Percentiles rank a stretch among this genome's conserved stretches.
These are phyloP conservation scores for Spea multiplicata DNA, from an alignment of 2,113 vertebrate genomes.

Conservation along the genomic window DNA sequence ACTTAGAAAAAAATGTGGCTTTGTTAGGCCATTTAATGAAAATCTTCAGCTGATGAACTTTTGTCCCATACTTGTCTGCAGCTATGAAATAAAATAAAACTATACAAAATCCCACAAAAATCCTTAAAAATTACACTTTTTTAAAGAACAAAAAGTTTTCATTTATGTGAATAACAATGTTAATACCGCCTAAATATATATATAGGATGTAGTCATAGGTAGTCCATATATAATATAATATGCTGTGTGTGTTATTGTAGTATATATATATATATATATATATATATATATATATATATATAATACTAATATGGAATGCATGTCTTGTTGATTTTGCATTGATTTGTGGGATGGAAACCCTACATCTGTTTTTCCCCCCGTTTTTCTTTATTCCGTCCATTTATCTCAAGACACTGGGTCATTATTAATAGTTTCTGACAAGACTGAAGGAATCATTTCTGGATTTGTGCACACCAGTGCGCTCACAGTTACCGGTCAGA, in stretches of 20 bases:
- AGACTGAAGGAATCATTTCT: slow-evolving; percentile 29
- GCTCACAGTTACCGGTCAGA: slow-evolving; percentile 3
- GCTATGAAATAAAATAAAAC: slow-evolving; percentile 33
- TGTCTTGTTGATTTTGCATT: too few species aligned
- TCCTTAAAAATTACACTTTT: too few species aligned
- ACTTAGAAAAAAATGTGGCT: slow-evolving; percentile 48
- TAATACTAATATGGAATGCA: too few species aligned
- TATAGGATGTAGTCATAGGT: too few species aligned
- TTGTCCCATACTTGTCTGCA: background rate
- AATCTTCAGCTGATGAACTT: slow-evolving; percentile 4
- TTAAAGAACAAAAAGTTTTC: too few species aligned
- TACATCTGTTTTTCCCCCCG: slow-evolving; percentile 21
- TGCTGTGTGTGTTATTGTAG: too few species aligned
- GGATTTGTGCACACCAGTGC: slow-evolving; percentile 29
- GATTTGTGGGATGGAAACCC: slow-evolving; percentile 2
- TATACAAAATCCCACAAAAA: background rate
- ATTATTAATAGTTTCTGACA: slow-evolving; percentile 40
- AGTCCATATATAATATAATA: too few species aligned
- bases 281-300: too few species aligned
- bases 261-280: too few species aligned
- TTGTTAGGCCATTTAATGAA: slow-evolving; percentile 20
- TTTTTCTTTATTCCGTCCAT: slow-evolving; percentile 22
- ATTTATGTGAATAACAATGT: too few species aligned
- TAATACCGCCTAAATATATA: too few species aligned
- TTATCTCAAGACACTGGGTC: slow-evolving; percentile 19